A percentile compares a stretch with the other conserved stretches of the same genome.
phyloP scores from a whole-genome alignment of 2,888 invertebrate genomes.

The Julus scandinavius region DNA sequence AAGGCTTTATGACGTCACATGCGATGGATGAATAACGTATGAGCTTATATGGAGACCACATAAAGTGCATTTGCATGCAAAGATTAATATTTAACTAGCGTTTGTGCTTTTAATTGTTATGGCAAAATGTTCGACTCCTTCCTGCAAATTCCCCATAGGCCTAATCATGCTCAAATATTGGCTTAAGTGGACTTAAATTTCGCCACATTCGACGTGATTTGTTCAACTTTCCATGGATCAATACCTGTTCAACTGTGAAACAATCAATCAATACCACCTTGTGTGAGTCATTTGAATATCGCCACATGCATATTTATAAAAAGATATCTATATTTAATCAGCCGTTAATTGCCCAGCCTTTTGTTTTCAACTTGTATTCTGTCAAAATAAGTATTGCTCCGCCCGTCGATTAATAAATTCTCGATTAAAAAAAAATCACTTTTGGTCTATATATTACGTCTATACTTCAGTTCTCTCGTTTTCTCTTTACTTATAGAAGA shows the following conservation, averaged over 20 bases:
- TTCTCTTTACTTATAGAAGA: background rate
- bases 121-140: too few species aligned
- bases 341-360: background rate
- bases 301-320: too few species aligned
- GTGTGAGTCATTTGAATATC: too few species aligned
- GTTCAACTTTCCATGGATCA: background rate
- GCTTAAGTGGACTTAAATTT: background rate
- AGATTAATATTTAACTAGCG: background rate
- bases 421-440: background rate
- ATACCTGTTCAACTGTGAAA: background rate
- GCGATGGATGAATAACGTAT: background rate
- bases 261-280: background rate
- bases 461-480: background rate
- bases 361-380: background rate
- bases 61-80: background rate
- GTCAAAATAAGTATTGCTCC: background rate
- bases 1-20: background rate
- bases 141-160: background rate
- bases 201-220: background rate
- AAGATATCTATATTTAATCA: background rate
- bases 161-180: background rate
- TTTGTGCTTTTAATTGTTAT: background rate
- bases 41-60: background rate
- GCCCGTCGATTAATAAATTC: conserved; percentile 9
- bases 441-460: background rate